Conservation (phyloP, 2,113 vertebrate genomes). For the Synodontis membranacea region DNA sequence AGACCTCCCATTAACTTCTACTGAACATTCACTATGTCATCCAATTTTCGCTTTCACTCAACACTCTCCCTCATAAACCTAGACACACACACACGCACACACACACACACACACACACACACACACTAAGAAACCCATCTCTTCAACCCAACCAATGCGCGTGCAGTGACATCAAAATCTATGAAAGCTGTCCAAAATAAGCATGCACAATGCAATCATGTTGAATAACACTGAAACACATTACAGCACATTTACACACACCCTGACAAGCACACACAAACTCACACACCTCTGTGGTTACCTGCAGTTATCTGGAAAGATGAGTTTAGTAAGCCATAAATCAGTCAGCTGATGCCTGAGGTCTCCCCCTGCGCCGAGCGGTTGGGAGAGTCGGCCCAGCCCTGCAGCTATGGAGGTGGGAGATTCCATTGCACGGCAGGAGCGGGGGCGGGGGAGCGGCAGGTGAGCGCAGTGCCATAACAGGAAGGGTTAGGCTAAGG, state of each 20-base stretch:
- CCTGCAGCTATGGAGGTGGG: slow-evolving; percentile 70
- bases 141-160: slow-evolving; percentile 6
- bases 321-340: slow-evolving; percentile 76
- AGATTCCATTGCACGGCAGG: slow-evolving; percentile 59
- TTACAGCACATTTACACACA: slow-evolving; percentile 63
- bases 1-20: slow-evolving; percentile 65
- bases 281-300: slow-evolving; percentile 70
- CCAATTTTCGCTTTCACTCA: slow-evolving; percentile 43
- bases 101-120: slow-evolving; percentile 41
- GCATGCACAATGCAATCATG: slow-evolving; percentile 71
- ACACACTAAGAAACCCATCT: slow-evolving; percentile 23
- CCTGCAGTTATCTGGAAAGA: slow-evolving; percentile 66
- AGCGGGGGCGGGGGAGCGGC: slow-evolving; percentile 65
- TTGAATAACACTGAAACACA: slow-evolving; percentile 62
- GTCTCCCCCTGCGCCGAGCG: slow-evolving; percentile 46
- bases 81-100: slow-evolving; percentile 7
- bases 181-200: slow-evolving; percentile 60
- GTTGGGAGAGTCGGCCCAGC: slow-evolving; percentile 70
- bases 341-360: slow-evolving; percentile 69
- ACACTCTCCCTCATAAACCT: slow-evolving; percentile 43
- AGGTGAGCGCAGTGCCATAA: slow-evolving; percentile 50
- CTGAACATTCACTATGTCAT: slow-evolving; percentile 60
- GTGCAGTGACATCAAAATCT: slow-evolving; percentile 42
- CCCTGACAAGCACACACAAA: slow-evolving; percentile 65
- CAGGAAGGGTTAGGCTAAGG: slow-evolving; percentile 60